Evolutionary conservation across 2,797 vertebrate genomes (phyloP).

Genomic region (Sebastes baramenuke): DNA sequence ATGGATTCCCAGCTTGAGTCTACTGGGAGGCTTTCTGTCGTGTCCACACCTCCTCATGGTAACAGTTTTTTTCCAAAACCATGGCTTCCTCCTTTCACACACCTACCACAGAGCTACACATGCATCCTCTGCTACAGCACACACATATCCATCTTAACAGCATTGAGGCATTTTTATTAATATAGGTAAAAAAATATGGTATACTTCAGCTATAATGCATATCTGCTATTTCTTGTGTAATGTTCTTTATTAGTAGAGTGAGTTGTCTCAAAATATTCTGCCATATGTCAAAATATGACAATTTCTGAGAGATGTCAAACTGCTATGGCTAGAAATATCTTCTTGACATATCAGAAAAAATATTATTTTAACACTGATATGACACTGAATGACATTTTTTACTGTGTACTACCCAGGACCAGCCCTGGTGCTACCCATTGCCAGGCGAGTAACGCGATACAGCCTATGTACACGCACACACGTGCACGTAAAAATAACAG

Average conservation of each 20-base stretch:
- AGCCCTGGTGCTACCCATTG: conserved; percentile 27
- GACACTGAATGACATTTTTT: conserved; percentile 23
- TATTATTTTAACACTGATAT: conserved; percentile 1
- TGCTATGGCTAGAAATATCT: not conserved
- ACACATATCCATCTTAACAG: not conserved
- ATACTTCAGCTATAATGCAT: not conserved
- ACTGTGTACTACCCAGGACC: conserved; percentile 21
- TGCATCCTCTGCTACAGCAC: not conserved
- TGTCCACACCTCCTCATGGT: conserved; percentile 67
- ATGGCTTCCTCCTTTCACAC: conserved; percentile 53
- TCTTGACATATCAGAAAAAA: not conserved
- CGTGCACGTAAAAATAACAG: conserved; percentile 8
- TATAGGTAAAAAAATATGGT: not conserved
- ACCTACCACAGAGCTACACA: conserved; percentile 21
- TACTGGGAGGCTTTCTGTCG: conserved; percentile 42
- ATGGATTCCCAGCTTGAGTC: conserved; percentile 42
- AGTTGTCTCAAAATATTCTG: not conserved
- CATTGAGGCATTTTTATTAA: not conserved
- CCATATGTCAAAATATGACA: not conserved
- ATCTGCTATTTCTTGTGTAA: not conserved
- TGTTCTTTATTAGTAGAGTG: not conserved
- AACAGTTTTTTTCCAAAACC: conserved; percentile 47
- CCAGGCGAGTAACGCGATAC: conserved; percentile 43
- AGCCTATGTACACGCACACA: conserved; percentile 9
- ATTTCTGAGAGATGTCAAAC: not conserved